Base-by-base conservation (phyloP, 2,888 invertebrate genomes). In the Cheilosia impressa region DNA sequence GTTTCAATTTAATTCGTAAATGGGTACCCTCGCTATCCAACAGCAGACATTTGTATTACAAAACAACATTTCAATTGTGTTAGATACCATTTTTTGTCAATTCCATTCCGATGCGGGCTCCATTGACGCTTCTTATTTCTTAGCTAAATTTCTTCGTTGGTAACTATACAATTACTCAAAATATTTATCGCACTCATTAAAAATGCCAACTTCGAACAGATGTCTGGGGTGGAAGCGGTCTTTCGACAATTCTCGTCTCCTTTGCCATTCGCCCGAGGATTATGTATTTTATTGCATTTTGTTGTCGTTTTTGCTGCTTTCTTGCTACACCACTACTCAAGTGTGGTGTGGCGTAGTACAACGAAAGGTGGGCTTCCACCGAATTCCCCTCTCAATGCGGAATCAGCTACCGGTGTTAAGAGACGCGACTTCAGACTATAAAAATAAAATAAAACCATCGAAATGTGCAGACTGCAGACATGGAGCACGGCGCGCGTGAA, bases 321-420 rank as follows among this genome's bases (percentile, higher is more conserved):
- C 76, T 43, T n/a, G 38, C 31, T 60, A 60, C 38, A 57, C 62
- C n/a, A 15, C 17, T 2, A 13, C 34, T 24, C 22, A 43, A 43
- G 45, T 17, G 66, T 24, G 34, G 52, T 31, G 41, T 19, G 22
- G 19, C 4, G 10, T 9, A 3, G 41, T 71, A 41, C 78, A 63
- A 63, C 62, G 55, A 69, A 75, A 68, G 34, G 62, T 75, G 55
- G 50, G 19, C 62, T 63, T 43, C 22, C 62, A 81, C 38, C 41
- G 22, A 77, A 65, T 63, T 66, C 72, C 47, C 27, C 65, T 41
- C 53, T 4, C 38, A 31, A 62, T 52, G 24, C 13, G 13, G 52
- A 52, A 72, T 27, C 62, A 52, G 83, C 83, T 83, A 83, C 83
- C 72, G 79, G 83, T 83, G 79, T 83, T 83, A 69, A 78, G 78